Base-by-base conservation (phyloP, 2,113 vertebrate genomes). In the Falcunculus frontatus region DNA sequence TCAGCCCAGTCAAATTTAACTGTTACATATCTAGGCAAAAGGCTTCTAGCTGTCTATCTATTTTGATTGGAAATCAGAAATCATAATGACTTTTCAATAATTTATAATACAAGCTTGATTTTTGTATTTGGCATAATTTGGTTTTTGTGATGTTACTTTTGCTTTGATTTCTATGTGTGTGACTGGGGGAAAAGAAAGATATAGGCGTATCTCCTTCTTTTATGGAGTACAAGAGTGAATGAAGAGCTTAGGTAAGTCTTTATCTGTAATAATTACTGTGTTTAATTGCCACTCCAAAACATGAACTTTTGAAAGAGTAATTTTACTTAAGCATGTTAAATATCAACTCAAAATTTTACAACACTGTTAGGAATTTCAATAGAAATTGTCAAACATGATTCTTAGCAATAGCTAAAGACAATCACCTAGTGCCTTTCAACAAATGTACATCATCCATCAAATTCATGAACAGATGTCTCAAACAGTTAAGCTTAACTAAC, bases 401-500 rank as follows among this genome's bases (percentile, higher is more conserved):
- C 21, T 82, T 63, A 74, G 10, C 23, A 90, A 80, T 35, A 74
- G 42, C 13, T 87, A 33, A 76, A 89, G 77, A 68, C 12, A 91
- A 29, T 63, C 33, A 85, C n/a, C 27, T 30, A 63, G 33, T 62
- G 16, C 25, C 50, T 93, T 90, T 90, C 33, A 85, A 90, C 17
- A 57, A 76, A 67, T 70, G 17, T 81, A 33, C 56, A 67, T 67
- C 35, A 92, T 80, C 56, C 35, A 50, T 77, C 56, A 67, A 74
- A 93, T 64, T 81, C 11, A 41, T 72, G n/a, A 93, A n/a, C 30
- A 86, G 68, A 90, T 65, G 47, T 59, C 63, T 86, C 42, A 89
- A 93, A 95, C 20, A 91, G 44, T 75, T 78, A 95, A 88, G 10
- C 63, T 87, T 67, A 92, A 85, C 57, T 87, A 83, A 55, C 13